Evolutionary conservation across 2,113 vertebrate genomes (phyloP), one percentile per base, ranked within the genome.

Genomic region (Sula dactylatra): DNA sequence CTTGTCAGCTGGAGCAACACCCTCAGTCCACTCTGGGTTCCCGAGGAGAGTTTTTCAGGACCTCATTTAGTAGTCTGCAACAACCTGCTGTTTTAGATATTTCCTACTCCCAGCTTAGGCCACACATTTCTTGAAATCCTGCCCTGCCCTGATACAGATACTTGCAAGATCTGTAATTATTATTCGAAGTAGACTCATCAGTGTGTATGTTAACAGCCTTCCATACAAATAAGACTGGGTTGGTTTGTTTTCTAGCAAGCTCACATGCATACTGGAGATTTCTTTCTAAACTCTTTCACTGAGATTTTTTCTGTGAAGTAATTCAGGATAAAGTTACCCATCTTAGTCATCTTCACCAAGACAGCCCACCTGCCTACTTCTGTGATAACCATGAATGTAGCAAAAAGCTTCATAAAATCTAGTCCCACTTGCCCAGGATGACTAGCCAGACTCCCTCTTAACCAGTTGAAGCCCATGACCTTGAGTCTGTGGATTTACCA

Each of bases 341-440:
- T 36, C 20, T 56, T 45, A 19, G 4, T 93, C 47, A 49, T 11
- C 29, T 59, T 40, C 67, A 71, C 20, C 31, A 67, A 31, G 42
- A 36, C n/a, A 64, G 12, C 16, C 19, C 16, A n/a, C 31, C 13
- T 76, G 17, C n/a, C 38, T 58, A 3, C 8, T 54, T 56, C 3
- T 3, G 47, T 44, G 16, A 34, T 26, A 58, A 67, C 8, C 1
- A 1, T 9, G 13, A 71, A 22, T 0, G 1, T 16, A 42, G 15
- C 24, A 82, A 58, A 91, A 72, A 40, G 1, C 12, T 74, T 50
- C 27, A 19, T 45, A 45, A 86, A 71, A 58, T 16, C 11, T 21
- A 40, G 21, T 34, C 34, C 19, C 16, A 2, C 29, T 50, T 79
- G 32, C 19, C 58, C 15, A 47, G 58, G 26, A 42, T 49, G 31